Conservation (phyloP, 1,140 invertebrate genomes). For the Adoxophyes honmai region DNA sequence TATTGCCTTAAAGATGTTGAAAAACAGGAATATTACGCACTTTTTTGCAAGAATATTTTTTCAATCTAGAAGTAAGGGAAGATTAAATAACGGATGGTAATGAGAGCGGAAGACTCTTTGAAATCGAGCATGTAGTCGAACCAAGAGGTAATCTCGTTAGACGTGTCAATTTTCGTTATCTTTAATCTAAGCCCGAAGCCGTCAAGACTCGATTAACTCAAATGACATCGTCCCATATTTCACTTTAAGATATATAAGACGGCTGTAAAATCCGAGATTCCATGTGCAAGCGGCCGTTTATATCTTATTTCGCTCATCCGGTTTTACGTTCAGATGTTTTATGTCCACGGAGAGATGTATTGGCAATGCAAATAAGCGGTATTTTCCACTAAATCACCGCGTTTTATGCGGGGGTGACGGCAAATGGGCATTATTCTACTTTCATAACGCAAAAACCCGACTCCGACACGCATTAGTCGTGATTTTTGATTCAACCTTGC, state of each 20-base stretch:
- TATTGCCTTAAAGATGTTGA: not conserved
- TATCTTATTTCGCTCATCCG: constrained; percentile 59
- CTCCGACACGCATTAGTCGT: constrained; percentile 47
- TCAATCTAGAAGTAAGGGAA: too few relatives aligned
- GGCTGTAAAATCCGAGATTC: constrained; percentile 52
- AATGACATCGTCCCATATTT: constrained; percentile 47
- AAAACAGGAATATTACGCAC: too few relatives aligned
- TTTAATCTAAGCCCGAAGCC: not conserved
- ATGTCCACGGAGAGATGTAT: constrained; percentile 47
- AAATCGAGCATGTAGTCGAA: not conserved
- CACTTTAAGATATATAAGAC: constrained; percentile 48
- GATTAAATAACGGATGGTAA: too few relatives aligned
- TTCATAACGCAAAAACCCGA: constrained; percentile 51
- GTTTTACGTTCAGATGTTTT: constrained; percentile 56
- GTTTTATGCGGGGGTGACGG: constrained; percentile 41
- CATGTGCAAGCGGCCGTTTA: constrained; percentile 48
- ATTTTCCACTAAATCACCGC: constrained; percentile 58
- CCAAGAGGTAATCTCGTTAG: too few relatives aligned
- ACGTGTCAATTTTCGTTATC: not conserved
- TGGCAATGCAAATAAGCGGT: constrained; percentile 63
- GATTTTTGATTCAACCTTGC: constrained; percentile 19
- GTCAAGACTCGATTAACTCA: constrained; percentile 35
- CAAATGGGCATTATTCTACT: constrained; percentile 51
- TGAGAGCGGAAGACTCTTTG: not conserved
- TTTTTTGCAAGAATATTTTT: too few relatives aligned